phyloP scores from a whole-genome alignment of 2,797 vertebrate genomes.

The Ispidina picta region DNA sequence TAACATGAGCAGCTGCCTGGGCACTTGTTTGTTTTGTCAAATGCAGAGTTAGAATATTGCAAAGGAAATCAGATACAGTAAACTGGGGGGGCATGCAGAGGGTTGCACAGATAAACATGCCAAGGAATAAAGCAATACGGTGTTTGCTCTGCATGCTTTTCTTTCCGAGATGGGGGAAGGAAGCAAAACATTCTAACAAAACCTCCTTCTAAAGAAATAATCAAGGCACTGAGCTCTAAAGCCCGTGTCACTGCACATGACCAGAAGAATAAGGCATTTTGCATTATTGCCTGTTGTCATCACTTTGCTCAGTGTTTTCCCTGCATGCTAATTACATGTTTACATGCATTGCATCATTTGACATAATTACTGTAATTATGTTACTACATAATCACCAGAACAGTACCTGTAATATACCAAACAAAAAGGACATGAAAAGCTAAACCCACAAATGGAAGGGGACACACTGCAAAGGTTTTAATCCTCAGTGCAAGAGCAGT shows the following conservation, averaged over 20 bases:
- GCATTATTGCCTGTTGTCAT: conserved; percentile 51
- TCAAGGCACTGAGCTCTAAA: conserved; percentile 33
- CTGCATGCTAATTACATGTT: conserved; percentile 65
- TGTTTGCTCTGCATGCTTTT: conserved; percentile 11
- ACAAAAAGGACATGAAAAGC: conserved; percentile 60
- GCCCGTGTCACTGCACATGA: conserved; percentile 1
- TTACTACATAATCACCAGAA: conserved; percentile 60
- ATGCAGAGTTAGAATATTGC: conserved; percentile 23
- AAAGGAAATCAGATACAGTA: conserved; percentile 18
- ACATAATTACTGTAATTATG: conserved; percentile 69
- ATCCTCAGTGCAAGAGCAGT: neutral
- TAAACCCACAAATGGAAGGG: conserved; percentile 48
- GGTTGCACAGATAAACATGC: neutral
- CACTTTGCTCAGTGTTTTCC: conserved; percentile 46
- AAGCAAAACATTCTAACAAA: conserved; percentile 52
- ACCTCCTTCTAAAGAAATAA: conserved; percentile 50
- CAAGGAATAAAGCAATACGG: neutral
- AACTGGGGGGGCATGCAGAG: neutral
- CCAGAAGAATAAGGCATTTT: conserved; percentile 24
- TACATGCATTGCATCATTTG: conserved; percentile 63
- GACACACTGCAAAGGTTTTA: conserved; percentile 4
- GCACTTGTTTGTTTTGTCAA: conserved; percentile 57
- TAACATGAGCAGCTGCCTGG: conserved; percentile 37
- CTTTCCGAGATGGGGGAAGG: neutral
- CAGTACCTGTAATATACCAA: conserved; percentile 66